Percentiles rank a stretch among this genome's conserved stretches.
Conservation (phyloP, 2,797 vertebrate genomes). For the Phrynocephalus forsythii region DNA sequence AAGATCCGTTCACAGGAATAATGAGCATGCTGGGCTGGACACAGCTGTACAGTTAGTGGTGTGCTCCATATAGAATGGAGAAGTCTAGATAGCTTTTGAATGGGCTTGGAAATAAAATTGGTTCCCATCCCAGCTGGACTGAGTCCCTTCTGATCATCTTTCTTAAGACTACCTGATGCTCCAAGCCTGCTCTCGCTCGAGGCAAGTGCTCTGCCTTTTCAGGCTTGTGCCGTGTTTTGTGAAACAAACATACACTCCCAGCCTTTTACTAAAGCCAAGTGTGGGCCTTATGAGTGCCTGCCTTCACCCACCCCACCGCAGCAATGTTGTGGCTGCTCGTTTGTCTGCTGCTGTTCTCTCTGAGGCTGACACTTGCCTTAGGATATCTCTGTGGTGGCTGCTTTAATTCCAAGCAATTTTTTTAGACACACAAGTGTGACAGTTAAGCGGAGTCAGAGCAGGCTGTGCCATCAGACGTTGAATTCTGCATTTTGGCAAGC, state of each 20-base stretch:
- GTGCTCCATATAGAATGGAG: not conserved
- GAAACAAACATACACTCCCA: not conserved
- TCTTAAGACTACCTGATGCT: not conserved
- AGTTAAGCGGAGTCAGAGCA: slow-evolving; percentile 1
- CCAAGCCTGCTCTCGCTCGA: not conserved
- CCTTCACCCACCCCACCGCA: not conserved
- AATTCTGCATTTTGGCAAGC: slow-evolving; percentile 14
- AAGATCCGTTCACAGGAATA: slow-evolving; percentile 9
- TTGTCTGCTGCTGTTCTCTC: not conserved
- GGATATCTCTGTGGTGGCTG: slow-evolving; percentile 14
- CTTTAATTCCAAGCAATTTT: slow-evolving; percentile 26
- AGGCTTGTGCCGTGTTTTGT: not conserved
- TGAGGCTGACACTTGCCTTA: slow-evolving; percentile 11
- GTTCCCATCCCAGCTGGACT: not conserved
- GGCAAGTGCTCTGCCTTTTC: not conserved
- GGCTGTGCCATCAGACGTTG: slow-evolving; percentile 30
- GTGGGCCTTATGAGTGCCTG: not conserved
- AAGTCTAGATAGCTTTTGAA: not conserved
- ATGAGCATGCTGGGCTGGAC: slow-evolving; percentile 23
- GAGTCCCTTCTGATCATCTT: not conserved
- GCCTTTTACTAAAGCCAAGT: not conserved
- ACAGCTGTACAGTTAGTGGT: slow-evolving; percentile 14
- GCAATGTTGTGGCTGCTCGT: not conserved
- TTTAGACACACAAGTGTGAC: slow-evolving; percentile 8
- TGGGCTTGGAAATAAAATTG: not conserved